Conservation (phyloP, 2,113 vertebrate genomes). For the Poeciliopsis occidentalis region DNA sequence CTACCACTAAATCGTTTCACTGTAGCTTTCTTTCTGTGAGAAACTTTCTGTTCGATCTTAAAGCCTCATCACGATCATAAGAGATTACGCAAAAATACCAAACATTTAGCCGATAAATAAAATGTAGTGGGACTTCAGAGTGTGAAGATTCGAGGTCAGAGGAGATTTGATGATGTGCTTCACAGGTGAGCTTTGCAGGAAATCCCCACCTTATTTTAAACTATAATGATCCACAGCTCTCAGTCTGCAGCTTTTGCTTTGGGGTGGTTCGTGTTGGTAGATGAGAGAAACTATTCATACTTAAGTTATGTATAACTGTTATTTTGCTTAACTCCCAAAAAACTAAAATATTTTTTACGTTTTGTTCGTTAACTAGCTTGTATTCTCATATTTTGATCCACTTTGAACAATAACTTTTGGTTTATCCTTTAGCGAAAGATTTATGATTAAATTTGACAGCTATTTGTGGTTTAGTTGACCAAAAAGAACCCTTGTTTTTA, state of each 20-base stretch:
- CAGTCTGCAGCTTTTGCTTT: slow-evolving; percentile 42
- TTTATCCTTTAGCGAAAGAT: background rate
- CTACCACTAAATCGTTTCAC: background rate
- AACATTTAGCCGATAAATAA: slow-evolving; percentile 32
- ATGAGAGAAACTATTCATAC: slow-evolving; percentile 33
- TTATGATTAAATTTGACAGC: background rate
- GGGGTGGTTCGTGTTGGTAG: slow-evolving; percentile 29
- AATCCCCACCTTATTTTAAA: slow-evolving; percentile 37
- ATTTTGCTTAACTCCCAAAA: slow-evolving; percentile 20
- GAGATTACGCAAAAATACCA: slow-evolving; percentile 5
- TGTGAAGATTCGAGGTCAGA: slow-evolving; percentile 47
- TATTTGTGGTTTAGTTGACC: too few relatives aligned
- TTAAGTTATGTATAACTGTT: slow-evolving; percentile 1
- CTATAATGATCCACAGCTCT: slow-evolving; percentile 54
- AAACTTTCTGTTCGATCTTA: background rate
- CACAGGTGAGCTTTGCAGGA: slow-evolving; percentile 39
- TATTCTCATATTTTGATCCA: background rate
- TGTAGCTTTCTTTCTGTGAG: background rate
- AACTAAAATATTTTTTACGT: too few relatives aligned
- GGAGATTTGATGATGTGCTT: slow-evolving; percentile 48
- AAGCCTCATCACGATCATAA: background rate
- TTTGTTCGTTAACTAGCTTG: background rate
- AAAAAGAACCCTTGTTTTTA: too few relatives aligned
- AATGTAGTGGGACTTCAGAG: slow-evolving; percentile 30
- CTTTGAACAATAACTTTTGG: background rate